phyloP scores from a whole-genome alignment of 1,140 invertebrate species.

The Dufourea novaeangliae region DNA sequence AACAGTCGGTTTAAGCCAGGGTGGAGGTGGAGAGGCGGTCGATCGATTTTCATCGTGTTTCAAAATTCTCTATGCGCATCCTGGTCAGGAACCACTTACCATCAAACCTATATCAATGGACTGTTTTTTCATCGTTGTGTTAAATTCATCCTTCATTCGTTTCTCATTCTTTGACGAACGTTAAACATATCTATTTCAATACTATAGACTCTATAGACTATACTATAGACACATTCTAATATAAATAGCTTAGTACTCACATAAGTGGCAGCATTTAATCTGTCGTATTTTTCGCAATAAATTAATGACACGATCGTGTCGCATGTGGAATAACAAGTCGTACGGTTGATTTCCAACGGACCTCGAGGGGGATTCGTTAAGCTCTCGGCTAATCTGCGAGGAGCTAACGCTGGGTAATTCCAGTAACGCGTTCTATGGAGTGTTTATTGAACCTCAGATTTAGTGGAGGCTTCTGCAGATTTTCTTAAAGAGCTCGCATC shows the following conservation, averaged over 20 bases:
- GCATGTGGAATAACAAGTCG: conserved; percentile 12
- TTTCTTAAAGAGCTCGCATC: not conserved
- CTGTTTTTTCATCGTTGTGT: not conserved
- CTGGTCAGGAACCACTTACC: conserved; percentile 28
- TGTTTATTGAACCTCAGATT: conserved; percentile 43
- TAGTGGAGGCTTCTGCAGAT: not conserved
- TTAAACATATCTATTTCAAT: too few species aligned
- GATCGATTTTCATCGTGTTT: conserved; percentile 69
- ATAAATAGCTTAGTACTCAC: too few species aligned
- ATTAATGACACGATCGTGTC: conserved; percentile 17
- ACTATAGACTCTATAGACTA: too few species aligned
- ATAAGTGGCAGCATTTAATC: too few species aligned
- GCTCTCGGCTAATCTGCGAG: conserved; percentile 33
- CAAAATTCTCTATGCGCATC: conserved; percentile 61
- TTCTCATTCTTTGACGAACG: not conserved
- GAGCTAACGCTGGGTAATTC: conserved; percentile 21
- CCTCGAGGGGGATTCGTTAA: conserved; percentile 13
- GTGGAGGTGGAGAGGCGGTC: conserved; percentile 21
- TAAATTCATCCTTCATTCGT: not conserved
- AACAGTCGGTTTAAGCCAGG: conserved; percentile 40
- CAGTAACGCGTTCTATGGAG: conserved; percentile 40
- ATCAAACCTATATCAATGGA: not conserved
- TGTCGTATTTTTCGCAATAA: not conserved
- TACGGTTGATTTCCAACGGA: conserved; percentile 18
- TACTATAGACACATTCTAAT: too few species aligned